Percentiles rank a stretch among this genome's conserved stretches.
Evolutionary conservation across 2,113 vertebrate genomes (phyloP).

Genomic region (Cyprinodon variegatus): DNA sequence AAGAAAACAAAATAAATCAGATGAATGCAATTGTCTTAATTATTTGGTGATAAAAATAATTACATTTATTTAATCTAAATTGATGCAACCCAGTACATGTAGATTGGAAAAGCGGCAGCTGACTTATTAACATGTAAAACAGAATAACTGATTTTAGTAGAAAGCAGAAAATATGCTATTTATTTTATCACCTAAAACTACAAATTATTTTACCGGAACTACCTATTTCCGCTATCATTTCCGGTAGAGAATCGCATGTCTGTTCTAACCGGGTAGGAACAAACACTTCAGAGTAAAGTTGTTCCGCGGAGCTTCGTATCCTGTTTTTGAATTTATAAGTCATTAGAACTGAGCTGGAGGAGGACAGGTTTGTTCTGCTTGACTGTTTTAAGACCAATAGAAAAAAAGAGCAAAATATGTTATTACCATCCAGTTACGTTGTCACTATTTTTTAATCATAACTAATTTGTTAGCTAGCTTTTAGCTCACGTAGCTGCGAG

Average conservation of each 20-base stretch:
- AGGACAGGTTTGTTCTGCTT: conserved; percentile 30
- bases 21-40: too few species aligned
- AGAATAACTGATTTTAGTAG: not conserved
- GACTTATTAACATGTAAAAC: not conserved
- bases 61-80: too few species aligned
- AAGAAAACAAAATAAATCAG: too few species aligned
- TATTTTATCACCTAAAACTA: not conserved
- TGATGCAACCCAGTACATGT: not conserved
- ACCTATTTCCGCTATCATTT: conserved; percentile 10
- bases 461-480: conserved; percentile 28
- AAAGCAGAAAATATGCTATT: not conserved
- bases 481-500: conserved; percentile 39
- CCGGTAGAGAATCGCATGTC: conserved; percentile 6
- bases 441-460: not conserved
- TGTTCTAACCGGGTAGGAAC: not conserved
- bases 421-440: accelerated
- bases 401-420: not conserved
- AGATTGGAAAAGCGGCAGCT: not conserved
- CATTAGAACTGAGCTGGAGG: not conserved
- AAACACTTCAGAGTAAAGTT: not conserved
- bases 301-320: not conserved
- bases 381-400: not conserved
- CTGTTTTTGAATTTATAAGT: conserved; percentile 3
- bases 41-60: too few species aligned
- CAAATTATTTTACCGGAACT: conserved; percentile 2